Percentiles rank a stretch among this genome's conserved stretches.
Conservation (phyloP, 2,113 vertebrate genomes). For the Myocastor coypus region DNA sequence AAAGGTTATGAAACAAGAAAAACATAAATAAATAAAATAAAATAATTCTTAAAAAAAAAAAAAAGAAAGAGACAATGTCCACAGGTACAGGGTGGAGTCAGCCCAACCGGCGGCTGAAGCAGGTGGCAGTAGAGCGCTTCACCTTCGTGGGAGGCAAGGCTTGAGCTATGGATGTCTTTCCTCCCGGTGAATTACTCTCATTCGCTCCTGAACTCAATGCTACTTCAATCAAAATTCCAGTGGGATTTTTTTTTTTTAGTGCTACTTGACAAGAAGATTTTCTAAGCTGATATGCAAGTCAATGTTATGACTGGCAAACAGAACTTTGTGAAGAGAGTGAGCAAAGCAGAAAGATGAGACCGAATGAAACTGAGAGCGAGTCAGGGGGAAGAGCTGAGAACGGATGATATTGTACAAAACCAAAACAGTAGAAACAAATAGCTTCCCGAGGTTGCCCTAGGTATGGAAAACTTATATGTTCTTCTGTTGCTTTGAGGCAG, state of each 20-base stretch:
- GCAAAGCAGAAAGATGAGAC: not conserved
- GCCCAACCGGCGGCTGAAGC: not conserved
- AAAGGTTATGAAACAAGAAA: no score
- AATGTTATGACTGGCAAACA: constrained; percentile 72
- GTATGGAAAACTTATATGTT: not conserved
- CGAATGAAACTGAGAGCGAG: not conserved
- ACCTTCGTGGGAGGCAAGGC: not conserved
- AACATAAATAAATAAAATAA: no score
- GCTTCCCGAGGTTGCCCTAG: not conserved
- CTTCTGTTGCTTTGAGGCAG: not conserved
- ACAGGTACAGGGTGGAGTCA: not conserved
- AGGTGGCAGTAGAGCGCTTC: not conserved
- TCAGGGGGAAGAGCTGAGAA: not conserved
- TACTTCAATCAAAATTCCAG: constrained; percentile 31
- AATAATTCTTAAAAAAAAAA: no score
- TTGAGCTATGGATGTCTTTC: not conserved
- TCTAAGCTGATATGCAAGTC: constrained; percentile 52
- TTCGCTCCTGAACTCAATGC: constrained; percentile 39
- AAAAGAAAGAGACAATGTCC: not conserved
- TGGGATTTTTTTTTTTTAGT: constrained; percentile 13
- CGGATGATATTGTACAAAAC: not conserved
- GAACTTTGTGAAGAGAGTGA: constrained; percentile 38
- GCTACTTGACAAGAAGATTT: constrained; percentile 60
- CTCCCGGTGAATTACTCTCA: constrained; percentile 7
- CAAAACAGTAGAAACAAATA: not conserved